Evolutionary conservation across 1,140 invertebrate genomes (phyloP).

Genomic region (Sminthurides bifidus): DNA sequence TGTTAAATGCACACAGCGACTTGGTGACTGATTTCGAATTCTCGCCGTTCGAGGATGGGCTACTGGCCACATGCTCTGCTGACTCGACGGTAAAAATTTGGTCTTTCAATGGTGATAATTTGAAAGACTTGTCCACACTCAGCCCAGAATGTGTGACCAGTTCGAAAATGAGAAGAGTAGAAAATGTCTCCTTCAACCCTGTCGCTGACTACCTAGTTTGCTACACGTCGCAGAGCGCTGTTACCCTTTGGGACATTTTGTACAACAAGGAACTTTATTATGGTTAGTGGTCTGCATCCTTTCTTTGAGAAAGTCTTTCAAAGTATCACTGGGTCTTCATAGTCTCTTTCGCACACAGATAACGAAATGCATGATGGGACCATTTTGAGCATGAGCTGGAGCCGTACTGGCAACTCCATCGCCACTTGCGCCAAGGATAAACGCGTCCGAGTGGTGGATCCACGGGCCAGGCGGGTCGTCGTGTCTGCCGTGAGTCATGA

Average conservation of each 20-base stretch:
- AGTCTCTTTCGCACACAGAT: constrained; percentile 40
- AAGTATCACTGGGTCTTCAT: background rate
- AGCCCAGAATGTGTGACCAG: constrained; percentile 58
- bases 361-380: constrained; percentile 67
- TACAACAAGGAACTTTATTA: constrained; percentile 62
- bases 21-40: constrained; percentile 91
- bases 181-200: constrained; percentile 75
- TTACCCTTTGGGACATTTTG: constrained; percentile 77
- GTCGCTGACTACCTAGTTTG: constrained; percentile 71
- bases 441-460: constrained; percentile 66
- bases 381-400: constrained; percentile 73
- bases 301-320: background rate
- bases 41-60: constrained; percentile 83
- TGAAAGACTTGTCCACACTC: constrained; percentile 21
- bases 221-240: constrained; percentile 62
- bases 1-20: constrained; percentile 51
- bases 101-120: constrained; percentile 15
- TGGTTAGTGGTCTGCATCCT: constrained; percentile 17
- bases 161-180: constrained; percentile 65
- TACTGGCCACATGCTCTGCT: constrained; percentile 78
- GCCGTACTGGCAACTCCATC: constrained; percentile 61
- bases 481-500: constrained; percentile 58
- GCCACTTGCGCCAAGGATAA: constrained; percentile 72
- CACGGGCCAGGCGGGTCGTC: constrained; percentile 46
- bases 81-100: constrained; percentile 57